Conservation (phyloP, 2,888 invertebrate species). For the Aplocera efformata region DNA sequence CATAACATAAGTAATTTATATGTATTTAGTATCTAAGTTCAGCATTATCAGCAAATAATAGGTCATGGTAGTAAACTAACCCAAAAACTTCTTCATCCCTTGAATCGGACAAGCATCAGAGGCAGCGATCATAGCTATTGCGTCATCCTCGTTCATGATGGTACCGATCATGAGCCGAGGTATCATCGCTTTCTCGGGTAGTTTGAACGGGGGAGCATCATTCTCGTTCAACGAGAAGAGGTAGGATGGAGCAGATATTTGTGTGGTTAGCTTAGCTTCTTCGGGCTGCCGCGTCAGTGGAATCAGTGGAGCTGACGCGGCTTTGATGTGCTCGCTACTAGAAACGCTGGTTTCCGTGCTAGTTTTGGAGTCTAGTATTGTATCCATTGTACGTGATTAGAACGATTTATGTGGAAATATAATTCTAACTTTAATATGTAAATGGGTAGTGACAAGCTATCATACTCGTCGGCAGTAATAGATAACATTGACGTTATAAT, state of each 20-base stretch:
- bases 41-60: too few species aligned
- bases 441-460: too few species aligned
- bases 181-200: constrained; percentile 36
- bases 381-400: constrained; percentile 2
- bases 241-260: constrained; percentile 65
- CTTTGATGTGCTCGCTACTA: constrained; percentile 26
- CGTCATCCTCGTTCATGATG: constrained; percentile 51
- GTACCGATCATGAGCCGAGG: constrained; percentile 49
- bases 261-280: constrained; percentile 31
- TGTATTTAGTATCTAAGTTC: too few species aligned
- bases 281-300: constrained; percentile 20
- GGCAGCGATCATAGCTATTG: constrained; percentile 52
- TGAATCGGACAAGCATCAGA: constrained; percentile 35
- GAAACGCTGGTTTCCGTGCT: constrained; percentile 9
- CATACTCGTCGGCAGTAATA: too few species aligned
- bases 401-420: too few species aligned
- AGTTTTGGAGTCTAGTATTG: constrained; percentile 21
- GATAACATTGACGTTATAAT: too few species aligned
- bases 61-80: constrained; percentile 30
- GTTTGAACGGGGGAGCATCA: constrained; percentile 56
- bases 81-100: constrained; percentile 45
- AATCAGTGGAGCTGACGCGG: constrained; percentile 43
- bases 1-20: too few species aligned
- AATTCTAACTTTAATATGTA: too few species aligned
- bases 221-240: constrained; percentile 58